Evolutionary conservation across 2,113 vertebrate genomes (phyloP).

Genomic region (Archocentrus centrarchus): DNA sequence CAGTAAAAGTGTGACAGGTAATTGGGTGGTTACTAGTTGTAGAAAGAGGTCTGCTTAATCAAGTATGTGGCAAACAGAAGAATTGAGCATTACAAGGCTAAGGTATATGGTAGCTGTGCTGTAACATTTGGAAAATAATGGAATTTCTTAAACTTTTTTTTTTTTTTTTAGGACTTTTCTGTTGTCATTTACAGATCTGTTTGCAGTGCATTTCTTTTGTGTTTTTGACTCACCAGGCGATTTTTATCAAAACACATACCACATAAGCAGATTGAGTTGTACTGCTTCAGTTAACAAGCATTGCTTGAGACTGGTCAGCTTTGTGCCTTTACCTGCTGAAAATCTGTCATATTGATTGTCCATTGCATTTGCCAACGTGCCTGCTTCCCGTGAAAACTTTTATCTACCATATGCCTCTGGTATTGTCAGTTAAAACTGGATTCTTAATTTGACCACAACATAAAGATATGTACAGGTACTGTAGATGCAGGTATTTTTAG

Average conservation of each 20-base stretch:
- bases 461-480: neutral
- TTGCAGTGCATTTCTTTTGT: neutral
- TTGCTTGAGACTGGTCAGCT: neutral
- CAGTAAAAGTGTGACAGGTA: constrained; percentile 1
- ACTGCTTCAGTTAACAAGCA: too few relatives aligned
- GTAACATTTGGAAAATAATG: neutral
- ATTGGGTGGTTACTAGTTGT: constrained; percentile 9
- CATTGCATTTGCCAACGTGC: neutral
- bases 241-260: neutral
- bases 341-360: neutral
- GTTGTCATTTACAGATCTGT: neutral
- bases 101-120: neutral
- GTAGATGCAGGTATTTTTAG: neutral
- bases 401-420: neutral
- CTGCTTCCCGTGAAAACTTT: neutral
- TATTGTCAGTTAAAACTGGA: neutral
- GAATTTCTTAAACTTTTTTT: too few relatives aligned
- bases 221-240: neutral
- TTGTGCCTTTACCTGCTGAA: neutral
- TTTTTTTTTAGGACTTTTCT: neutral
- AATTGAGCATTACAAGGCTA: neutral
- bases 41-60: neutral
- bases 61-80: neutral
- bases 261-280: too few relatives aligned
- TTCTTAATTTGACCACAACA: neutral